Percentiles rank a stretch among this genome's conserved stretches.
These are phyloP conservation scores for Pangasius larnaudii DNA, from an alignment of 2,797 vertebrate species.

Conservation along the genomic window DNA sequence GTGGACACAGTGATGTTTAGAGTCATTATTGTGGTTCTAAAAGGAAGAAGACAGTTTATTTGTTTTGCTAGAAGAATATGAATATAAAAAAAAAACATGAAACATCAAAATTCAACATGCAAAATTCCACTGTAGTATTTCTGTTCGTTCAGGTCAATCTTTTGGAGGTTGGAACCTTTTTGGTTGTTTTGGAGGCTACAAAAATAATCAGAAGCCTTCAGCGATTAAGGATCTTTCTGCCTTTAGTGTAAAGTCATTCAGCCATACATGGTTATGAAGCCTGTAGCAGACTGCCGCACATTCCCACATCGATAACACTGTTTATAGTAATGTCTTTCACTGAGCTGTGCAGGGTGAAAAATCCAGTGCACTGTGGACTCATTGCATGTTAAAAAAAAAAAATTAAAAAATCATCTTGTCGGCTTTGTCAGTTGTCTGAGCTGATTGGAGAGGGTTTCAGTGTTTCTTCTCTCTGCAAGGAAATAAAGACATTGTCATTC, in stretches of 20 bases:
- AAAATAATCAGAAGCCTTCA: not conserved
- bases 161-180: not conserved
- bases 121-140: not conserved
- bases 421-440: constrained; percentile 57
- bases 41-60: not conserved
- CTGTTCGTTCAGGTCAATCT: not conserved
- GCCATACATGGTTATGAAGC: not conserved
- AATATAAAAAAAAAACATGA: not conserved
- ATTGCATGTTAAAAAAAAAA: not conserved
- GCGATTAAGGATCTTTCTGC: not conserved
- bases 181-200: not conserved
- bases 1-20: not conserved
- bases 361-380: not conserved
- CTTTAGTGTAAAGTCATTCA: not conserved
- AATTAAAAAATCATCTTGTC: not conserved
- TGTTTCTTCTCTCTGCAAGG: constrained; percentile 73
- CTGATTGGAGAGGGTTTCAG: constrained; percentile 40
- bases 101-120: too few species aligned
- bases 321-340: not conserved
- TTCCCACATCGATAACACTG: not conserved
- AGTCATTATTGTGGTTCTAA: not conserved
- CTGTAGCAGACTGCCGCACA: not conserved
- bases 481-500: not conserved
- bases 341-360: not conserved
- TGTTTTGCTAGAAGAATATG: not conserved